A percentile compares a stretch with the other conserved stretches of the same genome.
These are phyloP conservation scores for Periophthalmus magnuspinnatus DNA, from an alignment of 2,797 vertebrate genomes.

Conservation along the genomic window DNA sequence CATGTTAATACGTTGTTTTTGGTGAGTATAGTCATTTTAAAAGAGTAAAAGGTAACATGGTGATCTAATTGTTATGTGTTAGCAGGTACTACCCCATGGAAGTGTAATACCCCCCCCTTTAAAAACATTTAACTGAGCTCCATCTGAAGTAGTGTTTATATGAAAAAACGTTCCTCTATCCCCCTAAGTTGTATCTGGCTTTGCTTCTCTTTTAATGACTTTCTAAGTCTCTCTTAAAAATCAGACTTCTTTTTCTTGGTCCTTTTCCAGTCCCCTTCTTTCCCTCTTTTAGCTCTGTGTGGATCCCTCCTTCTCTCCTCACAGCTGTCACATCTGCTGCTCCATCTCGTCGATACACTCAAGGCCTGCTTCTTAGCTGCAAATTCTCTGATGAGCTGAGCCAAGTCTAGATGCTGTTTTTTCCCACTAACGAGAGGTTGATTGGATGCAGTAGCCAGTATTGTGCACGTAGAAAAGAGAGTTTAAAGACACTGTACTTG, in stretches of 20 bases:
- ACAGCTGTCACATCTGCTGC: slow-evolving; percentile 46
- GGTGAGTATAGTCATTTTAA: too few relatives aligned
- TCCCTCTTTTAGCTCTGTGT: not conserved
- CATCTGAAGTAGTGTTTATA: not conserved
- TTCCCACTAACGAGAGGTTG: slow-evolving; percentile 2
- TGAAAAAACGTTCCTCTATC: not conserved
- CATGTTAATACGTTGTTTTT: too few relatives aligned
- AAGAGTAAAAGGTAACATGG: too few relatives aligned
- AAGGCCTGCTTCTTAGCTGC: slow-evolving; percentile 8
- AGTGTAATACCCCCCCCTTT: too few relatives aligned
- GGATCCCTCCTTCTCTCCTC: slow-evolving; percentile 6
- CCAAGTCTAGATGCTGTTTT: slow-evolving; percentile 24
- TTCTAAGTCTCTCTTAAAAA: too few relatives aligned
- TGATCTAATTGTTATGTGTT: too few relatives aligned
- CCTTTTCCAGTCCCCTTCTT: slow-evolving; percentile 1
- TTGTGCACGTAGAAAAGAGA: slow-evolving; percentile 1
- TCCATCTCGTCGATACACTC: slow-evolving; percentile 25
- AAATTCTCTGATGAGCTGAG: slow-evolving; percentile 15
- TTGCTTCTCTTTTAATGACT: slow-evolving; percentile 11
- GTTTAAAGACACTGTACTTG: not conserved
- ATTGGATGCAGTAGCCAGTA: slow-evolving; percentile 16
- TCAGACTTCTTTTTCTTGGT: not conserved
- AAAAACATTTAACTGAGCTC: not conserved
- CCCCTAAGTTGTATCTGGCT: not conserved
- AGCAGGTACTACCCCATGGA: too few relatives aligned